Percentiles rank a stretch among this genome's conserved stretches.
These are phyloP conservation scores for Meloidogyne exigua DNA, from an alignment of 1,140 invertebrate genomes.

Conservation along the genomic window DNA sequence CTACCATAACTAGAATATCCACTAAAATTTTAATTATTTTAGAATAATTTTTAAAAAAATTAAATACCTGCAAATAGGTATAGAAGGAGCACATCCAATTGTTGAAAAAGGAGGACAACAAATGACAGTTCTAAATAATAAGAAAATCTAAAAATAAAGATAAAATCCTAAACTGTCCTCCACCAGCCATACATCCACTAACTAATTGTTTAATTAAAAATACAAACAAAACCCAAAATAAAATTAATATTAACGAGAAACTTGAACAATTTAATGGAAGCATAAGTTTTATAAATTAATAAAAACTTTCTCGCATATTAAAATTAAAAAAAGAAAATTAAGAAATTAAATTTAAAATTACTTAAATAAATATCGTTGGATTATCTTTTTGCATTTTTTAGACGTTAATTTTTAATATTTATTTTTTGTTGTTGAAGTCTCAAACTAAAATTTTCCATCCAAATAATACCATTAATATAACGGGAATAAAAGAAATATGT, in stretches of 20 bases:
- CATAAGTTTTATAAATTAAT: not conserved
- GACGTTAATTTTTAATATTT: too few species aligned
- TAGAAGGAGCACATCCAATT: conserved; percentile 21
- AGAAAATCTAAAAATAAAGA: not conserved
- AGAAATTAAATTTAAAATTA: too few species aligned
- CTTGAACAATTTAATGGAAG: not conserved
- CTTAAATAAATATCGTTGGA: too few species aligned
- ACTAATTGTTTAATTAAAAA: not conserved
- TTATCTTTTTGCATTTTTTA: too few species aligned
- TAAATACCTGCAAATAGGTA: conserved; percentile 18
- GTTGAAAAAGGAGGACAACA: conserved; percentile 22
- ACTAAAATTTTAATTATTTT: conserved; percentile 12
- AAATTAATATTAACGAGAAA: not conserved
- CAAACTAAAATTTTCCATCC: too few species aligned
- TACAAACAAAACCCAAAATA: not conserved
- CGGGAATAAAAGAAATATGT: too few species aligned
- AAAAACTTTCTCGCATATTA: not conserved
- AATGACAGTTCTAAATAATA: conserved; percentile 18
- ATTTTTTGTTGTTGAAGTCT: too few species aligned
- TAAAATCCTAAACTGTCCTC: conserved; percentile 5
- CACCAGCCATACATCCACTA: conserved; percentile 21
- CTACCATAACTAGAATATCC: conserved; percentile 8
- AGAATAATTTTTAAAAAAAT: not conserved
- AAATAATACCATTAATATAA: too few species aligned
- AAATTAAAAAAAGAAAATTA: too few species aligned